Evolutionary conservation across 1,140 invertebrate genomes (phyloP).

Genomic region (Drosophila malerkotliana): DNA sequence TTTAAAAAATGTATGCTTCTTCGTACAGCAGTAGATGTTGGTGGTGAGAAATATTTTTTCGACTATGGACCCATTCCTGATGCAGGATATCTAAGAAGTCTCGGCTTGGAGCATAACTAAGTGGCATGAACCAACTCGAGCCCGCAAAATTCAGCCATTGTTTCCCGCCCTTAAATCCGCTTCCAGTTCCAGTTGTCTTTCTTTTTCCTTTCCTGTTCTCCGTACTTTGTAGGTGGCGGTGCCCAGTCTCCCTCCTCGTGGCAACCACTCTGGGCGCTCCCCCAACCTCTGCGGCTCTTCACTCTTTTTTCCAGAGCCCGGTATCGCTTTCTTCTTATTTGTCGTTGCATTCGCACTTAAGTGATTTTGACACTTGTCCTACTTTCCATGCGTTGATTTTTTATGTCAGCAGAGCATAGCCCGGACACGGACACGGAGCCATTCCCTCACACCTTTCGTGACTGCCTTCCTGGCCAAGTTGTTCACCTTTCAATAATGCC

Average conservation of each 20-base stretch:
- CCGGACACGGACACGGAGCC: background rate
- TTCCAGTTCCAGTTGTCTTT: slow-evolving; percentile 66
- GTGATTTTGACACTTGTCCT: slow-evolving; percentile 80
- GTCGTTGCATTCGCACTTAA: slow-evolving; percentile 77
- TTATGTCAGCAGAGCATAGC: slow-evolving; percentile 66
- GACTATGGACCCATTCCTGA: slow-evolving; percentile 8
- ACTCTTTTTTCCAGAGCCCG: slow-evolving; percentile 21
- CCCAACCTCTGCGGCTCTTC: slow-evolving; percentile 13
- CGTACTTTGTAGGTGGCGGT: slow-evolving; percentile 43
- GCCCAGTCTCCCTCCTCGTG: slow-evolving; percentile 24
- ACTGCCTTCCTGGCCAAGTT: slow-evolving; percentile 54
- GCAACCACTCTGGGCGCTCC: slow-evolving; percentile 7
- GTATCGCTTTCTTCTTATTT: slow-evolving; percentile 75
- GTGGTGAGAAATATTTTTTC: too few relatives aligned
- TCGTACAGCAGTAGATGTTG: too few relatives aligned
- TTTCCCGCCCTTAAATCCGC: slow-evolving; percentile 74
- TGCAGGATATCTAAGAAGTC: slow-evolving; percentile 3
- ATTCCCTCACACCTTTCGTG: slow-evolving; percentile 7
- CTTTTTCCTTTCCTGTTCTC: slow-evolving; percentile 25
- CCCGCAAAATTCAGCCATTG: slow-evolving; percentile 57
- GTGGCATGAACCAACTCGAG: slow-evolving; percentile 53
- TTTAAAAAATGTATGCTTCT: too few relatives aligned
- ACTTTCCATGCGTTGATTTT: slow-evolving; percentile 81
- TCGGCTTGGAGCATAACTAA: slow-evolving; percentile 52
- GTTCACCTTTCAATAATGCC: slow-evolving; percentile 77